Percentiles rank a stretch among this genome's conserved stretches.
Conservation (phyloP, 2,888 invertebrate genomes). For the Portevinia maculata region DNA sequence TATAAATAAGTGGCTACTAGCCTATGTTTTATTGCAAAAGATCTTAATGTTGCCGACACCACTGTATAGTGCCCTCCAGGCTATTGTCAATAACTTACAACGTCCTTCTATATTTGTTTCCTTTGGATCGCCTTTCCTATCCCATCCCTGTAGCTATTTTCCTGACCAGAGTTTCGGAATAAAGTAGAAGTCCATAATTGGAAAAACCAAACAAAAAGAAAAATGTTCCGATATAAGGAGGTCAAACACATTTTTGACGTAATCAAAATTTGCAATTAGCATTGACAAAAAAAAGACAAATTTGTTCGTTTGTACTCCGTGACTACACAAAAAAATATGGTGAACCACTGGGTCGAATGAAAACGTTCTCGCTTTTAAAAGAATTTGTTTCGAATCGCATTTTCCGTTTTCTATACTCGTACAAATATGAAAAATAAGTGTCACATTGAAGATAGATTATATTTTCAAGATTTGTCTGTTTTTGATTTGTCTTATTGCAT, state of each 20-base stretch:
- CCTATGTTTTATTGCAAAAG: background rate
- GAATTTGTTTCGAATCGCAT: too few relatives aligned
- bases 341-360: too few relatives aligned
- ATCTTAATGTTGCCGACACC: conserved; percentile 8
- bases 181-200: background rate
- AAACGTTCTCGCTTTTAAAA: too few relatives aligned
- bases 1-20: background rate
- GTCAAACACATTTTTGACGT: conserved; percentile 38
- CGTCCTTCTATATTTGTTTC: conserved; percentile 2
- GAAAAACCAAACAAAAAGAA: background rate
- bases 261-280: conserved; percentile 36
- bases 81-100: conserved; percentile 47
- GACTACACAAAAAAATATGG: conserved; percentile 1
- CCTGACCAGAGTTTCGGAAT: background rate
- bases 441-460: too few relatives aligned
- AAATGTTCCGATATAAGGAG: too few relatives aligned
- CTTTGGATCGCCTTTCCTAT: background rate
- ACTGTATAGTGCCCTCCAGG: conserved; percentile 21
- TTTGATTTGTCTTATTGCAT: too few relatives aligned
- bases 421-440: too few relatives aligned
- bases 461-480: too few relatives aligned
- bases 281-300: conserved; percentile 18
- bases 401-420: too few relatives aligned
- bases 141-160: background rate
- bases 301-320: conserved; percentile 23